Conservation (phyloP, 2,113 vertebrate genomes). For the Hemiprocne comata region DNA sequence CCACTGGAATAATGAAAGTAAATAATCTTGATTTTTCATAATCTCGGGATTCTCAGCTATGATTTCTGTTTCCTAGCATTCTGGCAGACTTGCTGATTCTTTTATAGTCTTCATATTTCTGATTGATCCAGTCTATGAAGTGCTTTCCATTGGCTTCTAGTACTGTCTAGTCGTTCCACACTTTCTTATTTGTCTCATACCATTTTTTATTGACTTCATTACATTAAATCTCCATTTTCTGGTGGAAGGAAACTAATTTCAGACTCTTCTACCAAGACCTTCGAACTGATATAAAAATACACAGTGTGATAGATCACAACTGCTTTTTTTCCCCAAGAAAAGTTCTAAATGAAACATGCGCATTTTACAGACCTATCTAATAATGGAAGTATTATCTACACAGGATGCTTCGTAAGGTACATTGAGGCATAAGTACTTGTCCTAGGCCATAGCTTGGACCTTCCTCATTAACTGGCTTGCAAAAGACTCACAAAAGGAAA, state of each 20-base stretch:
- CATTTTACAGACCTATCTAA: not conserved
- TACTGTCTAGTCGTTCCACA: not conserved
- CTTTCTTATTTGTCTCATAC: not conserved
- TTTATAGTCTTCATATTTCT: not conserved
- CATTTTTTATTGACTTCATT: not conserved
- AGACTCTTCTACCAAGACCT: not conserved
- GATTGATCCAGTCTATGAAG: not conserved
- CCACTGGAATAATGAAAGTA: not conserved
- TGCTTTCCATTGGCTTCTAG: not conserved
- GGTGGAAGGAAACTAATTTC: not conserved
- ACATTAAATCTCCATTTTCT: not conserved
- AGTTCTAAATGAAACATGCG: not conserved
- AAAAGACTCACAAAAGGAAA: not conserved
- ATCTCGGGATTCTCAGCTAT: not conserved
- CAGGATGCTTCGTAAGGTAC: not conserved
- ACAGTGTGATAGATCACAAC: not conserved
- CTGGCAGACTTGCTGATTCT: not conserved
- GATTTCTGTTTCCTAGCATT: not conserved
- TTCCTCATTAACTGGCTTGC: not conserved
- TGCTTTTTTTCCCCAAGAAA: not conserved
- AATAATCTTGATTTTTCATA: not conserved
- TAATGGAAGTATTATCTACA: not conserved
- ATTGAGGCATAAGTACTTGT: not conserved
- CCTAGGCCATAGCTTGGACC: not conserved
- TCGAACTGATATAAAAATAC: not conserved